These are phyloP conservation scores for Apis cerana DNA, from an alignment of 1,140 invertebrate genomes.

Conservation along the genomic window DNA sequence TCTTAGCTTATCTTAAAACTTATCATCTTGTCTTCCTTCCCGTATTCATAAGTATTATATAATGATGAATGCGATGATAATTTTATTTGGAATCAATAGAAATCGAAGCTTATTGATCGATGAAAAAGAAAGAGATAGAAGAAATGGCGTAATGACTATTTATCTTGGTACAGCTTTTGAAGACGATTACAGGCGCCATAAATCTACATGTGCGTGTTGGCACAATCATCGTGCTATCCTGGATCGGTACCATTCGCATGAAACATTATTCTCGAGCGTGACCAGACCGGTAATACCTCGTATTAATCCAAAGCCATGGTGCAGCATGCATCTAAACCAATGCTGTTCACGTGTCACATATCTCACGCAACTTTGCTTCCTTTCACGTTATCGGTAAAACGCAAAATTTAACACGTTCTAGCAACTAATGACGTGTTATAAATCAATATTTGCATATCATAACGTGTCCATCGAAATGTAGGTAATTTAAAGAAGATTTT, in stretches of 20 bases:
- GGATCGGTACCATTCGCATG: constrained; percentile 9
- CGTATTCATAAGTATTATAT: not conserved
- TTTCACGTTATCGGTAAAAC: not conserved
- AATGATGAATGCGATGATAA: not conserved
- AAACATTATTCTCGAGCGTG: constrained; percentile 29
- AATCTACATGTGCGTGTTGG: constrained; percentile 19
- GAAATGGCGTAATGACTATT: constrained; percentile 1
- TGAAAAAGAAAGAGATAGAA: not conserved
- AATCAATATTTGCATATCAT: not conserved
- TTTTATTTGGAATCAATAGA: not conserved
- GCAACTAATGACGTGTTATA: not conserved
- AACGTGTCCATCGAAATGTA: no score
- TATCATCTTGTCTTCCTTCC: not conserved
- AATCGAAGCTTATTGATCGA: not conserved
- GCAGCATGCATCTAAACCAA: constrained; percentile 1
- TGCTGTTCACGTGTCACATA: not conserved
- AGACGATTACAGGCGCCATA: constrained; percentile 18
- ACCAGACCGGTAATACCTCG: constrained; percentile 29
- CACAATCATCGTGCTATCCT: constrained; percentile 21
- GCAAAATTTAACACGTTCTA: not conserved
- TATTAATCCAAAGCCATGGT: not conserved
- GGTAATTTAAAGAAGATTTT: no score
- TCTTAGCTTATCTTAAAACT: no score
- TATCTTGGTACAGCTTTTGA: constrained; percentile 15
- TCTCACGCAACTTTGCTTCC: not conserved